Evolutionary conservation across 2,888 invertebrate genomes (phyloP).

Genomic region (Blastobasis lacticolella): DNA sequence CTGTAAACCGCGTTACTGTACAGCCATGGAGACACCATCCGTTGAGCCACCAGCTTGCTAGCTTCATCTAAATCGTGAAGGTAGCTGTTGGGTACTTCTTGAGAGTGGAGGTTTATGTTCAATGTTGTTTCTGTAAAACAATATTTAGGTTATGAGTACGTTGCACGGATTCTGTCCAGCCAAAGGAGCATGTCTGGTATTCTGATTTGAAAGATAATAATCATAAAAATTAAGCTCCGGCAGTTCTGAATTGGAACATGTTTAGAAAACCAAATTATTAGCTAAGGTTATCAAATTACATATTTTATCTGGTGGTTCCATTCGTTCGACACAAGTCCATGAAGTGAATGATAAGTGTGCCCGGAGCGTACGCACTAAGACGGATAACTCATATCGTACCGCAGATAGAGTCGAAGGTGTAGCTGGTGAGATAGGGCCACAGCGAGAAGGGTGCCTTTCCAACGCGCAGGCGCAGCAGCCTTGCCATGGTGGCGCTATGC

Average conservation of each 20-base stretch:
- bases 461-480: not conserved
- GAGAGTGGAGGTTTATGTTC: too few relatives aligned
- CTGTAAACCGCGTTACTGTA: too few relatives aligned
- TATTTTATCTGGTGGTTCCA: not conserved
- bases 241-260: too few relatives aligned
- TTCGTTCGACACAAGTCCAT: not conserved
- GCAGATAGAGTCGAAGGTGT: conserved; percentile 14
- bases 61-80: too few relatives aligned
- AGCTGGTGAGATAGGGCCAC: conserved; percentile 12
- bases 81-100: too few relatives aligned
- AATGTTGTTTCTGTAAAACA: not conserved
- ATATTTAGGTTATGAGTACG: not conserved
- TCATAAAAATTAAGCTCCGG: too few relatives aligned
- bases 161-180: too few relatives aligned
- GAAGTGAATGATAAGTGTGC: not conserved
- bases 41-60: too few relatives aligned
- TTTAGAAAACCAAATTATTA: too few relatives aligned
- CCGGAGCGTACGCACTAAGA: not conserved
- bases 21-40: too few relatives aligned
- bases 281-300: not conserved
- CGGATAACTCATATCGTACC: conserved; percentile 6
- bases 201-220: too few relatives aligned
- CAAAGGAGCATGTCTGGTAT: too few relatives aligned
- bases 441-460: conserved; percentile 8
- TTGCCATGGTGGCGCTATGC: conserved; percentile 7